These are phyloP conservation scores for Catharus minimus DNA, from an alignment of 2,113 vertebrate species.

Conservation along the genomic window DNA sequence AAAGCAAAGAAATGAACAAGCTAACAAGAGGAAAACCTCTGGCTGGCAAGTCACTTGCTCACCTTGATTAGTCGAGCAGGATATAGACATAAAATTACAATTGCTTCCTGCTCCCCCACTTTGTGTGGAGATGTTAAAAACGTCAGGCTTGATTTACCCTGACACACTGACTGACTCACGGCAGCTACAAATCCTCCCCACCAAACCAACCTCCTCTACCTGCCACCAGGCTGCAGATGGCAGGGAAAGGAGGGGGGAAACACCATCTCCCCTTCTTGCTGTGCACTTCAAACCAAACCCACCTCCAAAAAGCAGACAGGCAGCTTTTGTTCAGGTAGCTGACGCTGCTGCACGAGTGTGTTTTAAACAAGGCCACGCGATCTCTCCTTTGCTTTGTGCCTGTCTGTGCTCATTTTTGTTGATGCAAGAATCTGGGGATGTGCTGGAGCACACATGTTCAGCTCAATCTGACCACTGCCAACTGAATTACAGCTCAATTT, in stretches of 20 bases:
- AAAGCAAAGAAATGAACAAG: conserved; percentile 31
- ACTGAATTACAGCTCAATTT: conserved; percentile 57
- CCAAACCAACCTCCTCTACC: conserved; percentile 55
- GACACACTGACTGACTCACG: conserved; percentile 66
- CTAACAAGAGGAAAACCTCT: conserved; percentile 63
- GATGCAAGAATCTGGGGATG: neutral
- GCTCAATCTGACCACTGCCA: conserved; percentile 45
- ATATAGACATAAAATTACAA: conserved; percentile 77
- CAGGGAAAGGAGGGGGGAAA: neutral
- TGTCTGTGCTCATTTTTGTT: conserved; percentile 37
- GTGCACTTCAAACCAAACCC: neutral
- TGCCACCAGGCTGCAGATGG: neutral
- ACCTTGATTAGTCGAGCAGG: conserved; percentile 73
- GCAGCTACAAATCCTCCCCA: conserved; percentile 65
- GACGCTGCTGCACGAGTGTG: neutral
- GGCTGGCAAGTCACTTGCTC: conserved; percentile 49
- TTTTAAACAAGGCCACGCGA: conserved; percentile 10
- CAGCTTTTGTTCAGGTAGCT: conserved; percentile 25
- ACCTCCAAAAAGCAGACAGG: neutral
- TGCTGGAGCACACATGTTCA: neutral
- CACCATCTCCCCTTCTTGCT: neutral
- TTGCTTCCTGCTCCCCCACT: conserved; percentile 41
- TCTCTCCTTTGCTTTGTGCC: neutral
- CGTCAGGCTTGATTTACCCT: conserved; percentile 75
- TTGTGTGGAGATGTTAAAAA: conserved; percentile 66